These are phyloP conservation scores for Acromyrmex charruanus DNA, from an alignment of 1,140 invertebrate genomes.

Conservation along the genomic window DNA sequence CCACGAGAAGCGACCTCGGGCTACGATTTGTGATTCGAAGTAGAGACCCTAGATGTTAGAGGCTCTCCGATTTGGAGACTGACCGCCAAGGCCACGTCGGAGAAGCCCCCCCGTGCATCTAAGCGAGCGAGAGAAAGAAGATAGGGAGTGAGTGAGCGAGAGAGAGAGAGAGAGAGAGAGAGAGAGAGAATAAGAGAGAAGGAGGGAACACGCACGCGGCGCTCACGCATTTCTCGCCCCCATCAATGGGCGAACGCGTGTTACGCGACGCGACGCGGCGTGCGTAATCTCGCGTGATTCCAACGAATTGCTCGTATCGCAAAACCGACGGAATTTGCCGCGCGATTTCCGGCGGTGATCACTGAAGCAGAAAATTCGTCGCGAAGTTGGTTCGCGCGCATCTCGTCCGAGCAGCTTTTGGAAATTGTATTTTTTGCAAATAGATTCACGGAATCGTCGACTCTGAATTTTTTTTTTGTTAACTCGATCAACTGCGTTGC, in stretches of 20 bases:
- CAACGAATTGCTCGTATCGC: slow-evolving; percentile 33
- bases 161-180: background rate
- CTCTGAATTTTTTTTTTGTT: background rate
- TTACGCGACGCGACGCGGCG: slow-evolving; percentile 13
- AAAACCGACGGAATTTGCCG: background rate
- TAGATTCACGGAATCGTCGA: background rate
- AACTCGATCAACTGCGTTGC: too few relatives aligned
- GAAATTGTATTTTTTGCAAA: background rate
- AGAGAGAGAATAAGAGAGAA: background rate
- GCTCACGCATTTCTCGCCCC: slow-evolving; percentile 53
- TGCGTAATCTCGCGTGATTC: slow-evolving; percentile 39
- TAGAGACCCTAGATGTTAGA: slow-evolving; percentile 67
- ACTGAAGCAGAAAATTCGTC: slow-evolving; percentile 22
- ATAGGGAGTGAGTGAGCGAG: background rate
- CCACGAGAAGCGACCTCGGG: slow-evolving; percentile 54
- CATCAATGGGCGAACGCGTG: slow-evolving; percentile 47
- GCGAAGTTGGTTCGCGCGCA: background rate
- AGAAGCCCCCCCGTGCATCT: slow-evolving; percentile 38
- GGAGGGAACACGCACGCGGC: slow-evolving; percentile 1
- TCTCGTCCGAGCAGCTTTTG: background rate
- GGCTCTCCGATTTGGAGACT: slow-evolving; percentile 79
- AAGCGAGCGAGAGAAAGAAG: background rate
- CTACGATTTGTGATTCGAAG: slow-evolving; percentile 80
- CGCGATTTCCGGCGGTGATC: slow-evolving; percentile 22
- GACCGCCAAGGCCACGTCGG: slow-evolving; percentile 79